Percentiles rank a stretch among this genome's conserved stretches.
phyloP scores from a whole-genome alignment of 2,888 invertebrate species.

The Tetanocera ferruginea region DNA sequence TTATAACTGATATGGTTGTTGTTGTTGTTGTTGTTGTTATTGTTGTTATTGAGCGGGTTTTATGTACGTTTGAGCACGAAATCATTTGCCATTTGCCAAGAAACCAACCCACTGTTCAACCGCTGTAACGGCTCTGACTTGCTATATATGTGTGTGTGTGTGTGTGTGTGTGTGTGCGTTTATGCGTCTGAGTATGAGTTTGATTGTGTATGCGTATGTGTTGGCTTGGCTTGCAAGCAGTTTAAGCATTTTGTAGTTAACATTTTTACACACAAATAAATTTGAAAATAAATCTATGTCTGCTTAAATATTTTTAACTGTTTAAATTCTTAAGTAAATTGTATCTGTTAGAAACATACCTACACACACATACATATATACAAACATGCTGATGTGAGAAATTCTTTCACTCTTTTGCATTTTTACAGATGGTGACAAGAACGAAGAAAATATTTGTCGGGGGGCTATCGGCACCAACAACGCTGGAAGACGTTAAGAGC shows the following conservation, averaged over 20 bases:
- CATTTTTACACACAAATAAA: neutral
- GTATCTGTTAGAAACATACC: too few species aligned
- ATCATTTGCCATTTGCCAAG: constrained; percentile 9
- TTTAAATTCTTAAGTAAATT: constrained; percentile 1
- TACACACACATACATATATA: too few species aligned
- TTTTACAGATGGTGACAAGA: constrained; percentile 97
- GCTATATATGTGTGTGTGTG: neutral
- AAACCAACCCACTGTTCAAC: neutral
- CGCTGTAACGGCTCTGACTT: neutral
- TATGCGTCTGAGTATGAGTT: neutral
- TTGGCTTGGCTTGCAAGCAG: neutral
- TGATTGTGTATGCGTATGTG: too few species aligned
- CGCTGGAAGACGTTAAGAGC: constrained; percentile 99
- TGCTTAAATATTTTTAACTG: constrained; percentile 16
- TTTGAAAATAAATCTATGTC: neutral
- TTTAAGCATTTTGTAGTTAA: constrained; percentile 7
- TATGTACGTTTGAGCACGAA: constrained; percentile 13
- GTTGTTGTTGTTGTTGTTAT: too few species aligned
- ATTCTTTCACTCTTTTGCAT: constrained; percentile 16
- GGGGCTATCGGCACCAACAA: constrained; percentile 98
- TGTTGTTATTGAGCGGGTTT: constrained; percentile 18
- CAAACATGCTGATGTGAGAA: neutral
- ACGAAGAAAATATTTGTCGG: constrained; percentile 99
- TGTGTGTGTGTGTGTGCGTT: neutral
- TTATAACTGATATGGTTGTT: constrained; percentile 16